phyloP scores from a whole-genome alignment of 2,888 invertebrate genomes.

The Beris chalybata region DNA sequence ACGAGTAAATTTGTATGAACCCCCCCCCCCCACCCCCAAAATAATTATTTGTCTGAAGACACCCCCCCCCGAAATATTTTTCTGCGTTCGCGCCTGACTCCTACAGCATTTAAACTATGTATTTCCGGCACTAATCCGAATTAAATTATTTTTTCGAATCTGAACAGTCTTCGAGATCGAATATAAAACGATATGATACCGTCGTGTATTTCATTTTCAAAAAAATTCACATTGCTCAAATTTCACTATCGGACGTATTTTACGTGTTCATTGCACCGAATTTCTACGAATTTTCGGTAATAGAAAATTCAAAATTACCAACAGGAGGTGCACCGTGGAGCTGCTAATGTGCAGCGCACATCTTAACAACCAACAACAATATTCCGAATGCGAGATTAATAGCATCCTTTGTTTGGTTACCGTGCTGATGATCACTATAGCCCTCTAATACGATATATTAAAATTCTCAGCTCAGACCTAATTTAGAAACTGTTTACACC shows the following conservation, averaged over 20 bases:
- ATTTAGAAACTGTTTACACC: slow-evolving; percentile 29
- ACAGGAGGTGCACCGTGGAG: slow-evolving; percentile 18
- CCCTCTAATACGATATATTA: neutral
- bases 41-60: no score
- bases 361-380: slow-evolving; percentile 9
- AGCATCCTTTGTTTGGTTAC: slow-evolving; percentile 28
- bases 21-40: no score
- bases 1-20: no score
- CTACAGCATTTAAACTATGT: no score
- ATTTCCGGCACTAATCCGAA: no score
- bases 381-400: slow-evolving; percentile 22
- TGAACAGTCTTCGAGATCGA: no score
- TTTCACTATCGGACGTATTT: slow-evolving; percentile 6
- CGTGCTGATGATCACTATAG: slow-evolving; percentile 3
- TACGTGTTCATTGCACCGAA: slow-evolving; percentile 18
- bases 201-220: no score
- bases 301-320: slow-evolving; percentile 2
- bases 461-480: slow-evolving; percentile 26
- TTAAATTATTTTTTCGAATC: no score
- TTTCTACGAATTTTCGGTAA: slow-evolving; percentile 12
- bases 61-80: no score
- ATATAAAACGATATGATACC: no score
- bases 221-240: no score
- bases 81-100: no score
- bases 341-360: neutral